phyloP scores from a whole-genome alignment of 1,140 invertebrate species.

The Hyphantria cunea region DNA sequence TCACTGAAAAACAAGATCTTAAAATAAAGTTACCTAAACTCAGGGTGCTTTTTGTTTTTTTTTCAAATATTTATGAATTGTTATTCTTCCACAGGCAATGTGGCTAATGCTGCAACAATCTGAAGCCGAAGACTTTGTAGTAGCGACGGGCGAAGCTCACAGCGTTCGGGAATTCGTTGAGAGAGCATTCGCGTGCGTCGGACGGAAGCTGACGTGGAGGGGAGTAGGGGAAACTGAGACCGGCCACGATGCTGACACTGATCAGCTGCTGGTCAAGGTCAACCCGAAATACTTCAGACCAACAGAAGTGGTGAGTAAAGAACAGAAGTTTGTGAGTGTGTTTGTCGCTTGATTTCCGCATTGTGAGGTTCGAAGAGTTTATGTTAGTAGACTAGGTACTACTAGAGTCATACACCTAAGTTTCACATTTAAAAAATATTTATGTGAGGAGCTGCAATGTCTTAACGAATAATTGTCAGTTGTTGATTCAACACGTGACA shows the following conservation, averaged over 20 bases:
- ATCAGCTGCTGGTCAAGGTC: constrained; percentile 92
- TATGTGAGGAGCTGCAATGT: too few species aligned
- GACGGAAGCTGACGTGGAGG: constrained; percentile 90
- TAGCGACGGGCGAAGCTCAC: constrained; percentile 97
- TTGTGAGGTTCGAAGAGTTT: too few species aligned
- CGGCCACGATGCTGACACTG: constrained; percentile 92
- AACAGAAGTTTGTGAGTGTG: neutral
- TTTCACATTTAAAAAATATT: too few species aligned
- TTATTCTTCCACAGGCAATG: constrained; percentile 99
- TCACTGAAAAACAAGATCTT: too few species aligned
- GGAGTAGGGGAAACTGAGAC: constrained; percentile 93
- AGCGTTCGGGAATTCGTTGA: constrained; percentile 99
- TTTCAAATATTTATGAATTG: too few species aligned
- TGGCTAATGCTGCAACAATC: constrained; percentile 99
- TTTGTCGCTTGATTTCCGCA: too few species aligned
- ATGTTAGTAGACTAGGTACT: too few species aligned
- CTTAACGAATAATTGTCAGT: too few species aligned
- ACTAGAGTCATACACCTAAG: too few species aligned
- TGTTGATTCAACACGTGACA: too few species aligned
- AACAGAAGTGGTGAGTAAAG: constrained; percentile 96
- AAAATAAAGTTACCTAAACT: too few species aligned
- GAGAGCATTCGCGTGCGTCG: constrained; percentile 92
- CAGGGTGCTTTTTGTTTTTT: too few species aligned
- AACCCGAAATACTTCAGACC: constrained; percentile 98
- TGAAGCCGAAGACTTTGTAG: constrained; percentile 97